Evolutionary conservation across 2,797 vertebrate genomes (phyloP).

Genomic region (Hydrocynus forskahlii): DNA sequence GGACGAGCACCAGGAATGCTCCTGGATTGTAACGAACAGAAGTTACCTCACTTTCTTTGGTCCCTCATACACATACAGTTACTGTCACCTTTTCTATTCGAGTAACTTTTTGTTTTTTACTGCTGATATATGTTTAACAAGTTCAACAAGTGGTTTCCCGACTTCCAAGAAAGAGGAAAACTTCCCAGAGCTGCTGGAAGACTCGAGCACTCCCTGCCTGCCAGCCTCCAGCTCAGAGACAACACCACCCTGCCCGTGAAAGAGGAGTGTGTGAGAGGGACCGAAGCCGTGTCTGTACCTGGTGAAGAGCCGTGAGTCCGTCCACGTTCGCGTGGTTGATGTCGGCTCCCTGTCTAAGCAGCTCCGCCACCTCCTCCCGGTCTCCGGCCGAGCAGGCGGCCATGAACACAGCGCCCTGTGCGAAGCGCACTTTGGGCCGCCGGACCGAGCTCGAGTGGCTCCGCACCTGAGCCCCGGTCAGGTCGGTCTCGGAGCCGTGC

Average conservation of each 20-base stretch:
- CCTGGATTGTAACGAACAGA: slow-evolving; percentile 6
- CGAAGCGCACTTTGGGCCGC: slow-evolving; percentile 80
- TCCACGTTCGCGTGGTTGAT: slow-evolving; percentile 87
- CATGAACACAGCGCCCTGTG: slow-evolving; percentile 87
- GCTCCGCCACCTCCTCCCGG: slow-evolving; percentile 82
- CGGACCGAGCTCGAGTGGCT: slow-evolving; percentile 63
- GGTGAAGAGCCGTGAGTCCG: slow-evolving; percentile 85
- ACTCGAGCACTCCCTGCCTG: too few relatives aligned
- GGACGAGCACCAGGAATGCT: slow-evolving; percentile 13
- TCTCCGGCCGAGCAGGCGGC: slow-evolving; percentile 87
- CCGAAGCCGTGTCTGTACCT: slow-evolving; percentile 66
- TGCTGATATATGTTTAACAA: not conserved
- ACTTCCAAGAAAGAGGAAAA: not conserved
- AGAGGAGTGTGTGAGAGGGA: not conserved
- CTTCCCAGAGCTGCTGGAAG: too few relatives aligned
- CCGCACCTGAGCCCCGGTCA: slow-evolving; percentile 66
- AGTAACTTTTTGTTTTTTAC: not conserved
- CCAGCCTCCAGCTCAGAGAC: not conserved
- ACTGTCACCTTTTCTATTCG: not conserved
- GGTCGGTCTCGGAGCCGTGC: slow-evolving; percentile 83
- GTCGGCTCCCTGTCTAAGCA: slow-evolving; percentile 83
- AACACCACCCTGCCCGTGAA: not conserved
- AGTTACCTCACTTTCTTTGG: not conserved
- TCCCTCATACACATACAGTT: not conserved
- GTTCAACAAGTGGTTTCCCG: slow-evolving; percentile 8